These are phyloP conservation scores for Lottia gigantea DNA, from an alignment of 2,888 invertebrate species.

Conservation along the genomic window DNA sequence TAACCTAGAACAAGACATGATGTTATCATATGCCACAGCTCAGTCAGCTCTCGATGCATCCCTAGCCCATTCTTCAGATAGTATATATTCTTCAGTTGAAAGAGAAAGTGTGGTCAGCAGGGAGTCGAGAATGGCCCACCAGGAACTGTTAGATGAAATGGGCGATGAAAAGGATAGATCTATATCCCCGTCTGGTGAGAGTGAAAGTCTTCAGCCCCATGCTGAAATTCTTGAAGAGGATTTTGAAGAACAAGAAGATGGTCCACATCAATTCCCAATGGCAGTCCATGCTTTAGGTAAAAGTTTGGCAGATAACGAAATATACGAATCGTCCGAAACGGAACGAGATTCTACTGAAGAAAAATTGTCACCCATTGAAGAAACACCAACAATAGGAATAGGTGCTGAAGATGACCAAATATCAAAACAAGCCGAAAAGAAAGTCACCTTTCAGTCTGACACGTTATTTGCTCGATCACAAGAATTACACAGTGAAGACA, in stretches of 20 bases:
- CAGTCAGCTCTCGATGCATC: slow-evolving; percentile 27
- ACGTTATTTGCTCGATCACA: slow-evolving; percentile 33
- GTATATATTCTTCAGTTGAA: slow-evolving; percentile 6
- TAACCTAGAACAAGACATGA: slow-evolving; percentile 21
- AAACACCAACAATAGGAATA: slow-evolving; percentile 47
- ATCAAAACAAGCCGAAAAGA: slow-evolving; percentile 39
- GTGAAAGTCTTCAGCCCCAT: slow-evolving; percentile 52
- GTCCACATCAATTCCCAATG: slow-evolving; percentile 40
- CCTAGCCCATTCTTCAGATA: slow-evolving; percentile 1
- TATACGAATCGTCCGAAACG: slow-evolving; percentile 59
- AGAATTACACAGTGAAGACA: slow-evolving; percentile 55
- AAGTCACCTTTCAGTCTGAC: slow-evolving; percentile 56
- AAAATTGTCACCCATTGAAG: slow-evolving; percentile 58
- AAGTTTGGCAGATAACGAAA: slow-evolving; percentile 51
- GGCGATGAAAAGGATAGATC: slow-evolving; percentile 58
- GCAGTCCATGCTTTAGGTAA: slow-evolving; percentile 51
- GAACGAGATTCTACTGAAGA: slow-evolving; percentile 61
- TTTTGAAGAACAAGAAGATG: slow-evolving; percentile 17
- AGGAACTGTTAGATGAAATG: slow-evolving; percentile 55
- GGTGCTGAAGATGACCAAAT: slow-evolving; percentile 40
- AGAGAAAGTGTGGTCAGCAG: slow-evolving; percentile 49
- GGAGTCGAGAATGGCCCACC: slow-evolving; percentile 55
- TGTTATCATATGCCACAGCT: slow-evolving; percentile 35
- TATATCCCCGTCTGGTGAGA: slow-evolving; percentile 60
- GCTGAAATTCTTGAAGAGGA: slow-evolving; percentile 45